phyloP scores from a whole-genome alignment of 1,140 invertebrate species.

The Ditylenchus dipsaci region DNA sequence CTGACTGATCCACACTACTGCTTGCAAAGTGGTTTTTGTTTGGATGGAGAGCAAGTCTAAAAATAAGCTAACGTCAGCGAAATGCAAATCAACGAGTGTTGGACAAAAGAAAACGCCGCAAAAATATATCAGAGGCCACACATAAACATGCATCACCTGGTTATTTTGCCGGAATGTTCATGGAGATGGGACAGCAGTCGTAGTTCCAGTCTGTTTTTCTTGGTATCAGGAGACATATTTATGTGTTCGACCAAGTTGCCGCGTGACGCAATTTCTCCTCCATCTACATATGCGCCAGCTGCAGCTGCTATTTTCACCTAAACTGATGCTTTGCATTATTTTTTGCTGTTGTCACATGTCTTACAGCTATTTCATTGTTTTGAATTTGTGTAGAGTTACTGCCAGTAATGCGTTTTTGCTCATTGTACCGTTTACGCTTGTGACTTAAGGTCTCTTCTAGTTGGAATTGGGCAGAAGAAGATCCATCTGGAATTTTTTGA shows the following conservation, averaged over 20 bases:
- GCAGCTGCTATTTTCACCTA: not conserved
- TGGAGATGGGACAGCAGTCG: constrained; percentile 38
- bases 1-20: constrained; percentile 31
- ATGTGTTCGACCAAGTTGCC: not conserved
- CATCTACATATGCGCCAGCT: not conserved
- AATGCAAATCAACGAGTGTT: too few relatives aligned
- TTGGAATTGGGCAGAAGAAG: constrained; percentile 20
- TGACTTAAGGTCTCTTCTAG: constrained; percentile 34
- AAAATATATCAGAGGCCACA: too few relatives aligned
- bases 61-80: not conserved
- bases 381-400: not conserved
- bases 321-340: too few relatives aligned
- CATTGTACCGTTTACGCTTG: constrained; percentile 31
- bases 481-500: constrained; percentile 6
- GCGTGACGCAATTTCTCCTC: not conserved
- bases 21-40: constrained; percentile 35
- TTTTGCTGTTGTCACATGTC: too few relatives aligned
- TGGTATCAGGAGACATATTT: not conserved
- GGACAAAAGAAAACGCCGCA: too few relatives aligned
- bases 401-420: constrained; percentile 37
- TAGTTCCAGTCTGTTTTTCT: constrained; percentile 23
- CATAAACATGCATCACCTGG: constrained; percentile 21
- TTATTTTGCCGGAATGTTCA: constrained; percentile 36
- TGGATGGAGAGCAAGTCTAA: constrained; percentile 36
- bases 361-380: not conserved